Conservation (phyloP, 2,113 vertebrate species). For the Ibidorhyncha struthersii region DNA sequence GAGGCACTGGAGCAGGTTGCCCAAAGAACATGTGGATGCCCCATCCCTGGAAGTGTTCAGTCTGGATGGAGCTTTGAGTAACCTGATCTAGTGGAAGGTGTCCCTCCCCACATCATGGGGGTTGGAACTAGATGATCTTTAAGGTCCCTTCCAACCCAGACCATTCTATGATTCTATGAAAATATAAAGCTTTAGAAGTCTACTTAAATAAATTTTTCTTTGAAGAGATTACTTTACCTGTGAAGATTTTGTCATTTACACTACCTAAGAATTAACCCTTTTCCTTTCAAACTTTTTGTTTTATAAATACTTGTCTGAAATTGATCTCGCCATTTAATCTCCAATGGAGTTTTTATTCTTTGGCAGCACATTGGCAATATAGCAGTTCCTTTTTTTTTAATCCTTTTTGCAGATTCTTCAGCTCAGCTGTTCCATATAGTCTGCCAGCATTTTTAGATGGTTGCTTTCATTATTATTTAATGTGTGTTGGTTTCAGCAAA, state of each 20-base stretch:
- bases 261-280: not conserved
- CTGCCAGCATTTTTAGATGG: slow-evolving; percentile 51
- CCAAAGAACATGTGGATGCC: not conserved
- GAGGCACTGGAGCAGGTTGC: not conserved
- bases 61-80: not conserved
- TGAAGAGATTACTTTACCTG: not conserved
- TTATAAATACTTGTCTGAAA: not conserved
- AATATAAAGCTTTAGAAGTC: not conserved
- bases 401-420: slow-evolving; percentile 32
- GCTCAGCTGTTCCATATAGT: slow-evolving; percentile 57
- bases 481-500: slow-evolving; percentile 59
- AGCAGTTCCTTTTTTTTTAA: not conserved
- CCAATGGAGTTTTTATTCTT: slow-evolving; percentile 41
- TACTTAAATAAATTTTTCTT: not conserved
- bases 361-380: not conserved
- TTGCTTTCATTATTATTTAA: slow-evolving; percentile 66
- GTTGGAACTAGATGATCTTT: not conserved
- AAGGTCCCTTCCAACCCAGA: not conserved
- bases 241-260: not conserved
- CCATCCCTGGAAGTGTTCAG: not conserved
- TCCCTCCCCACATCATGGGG: not conserved
- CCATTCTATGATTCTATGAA: not conserved
- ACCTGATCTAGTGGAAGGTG: not conserved
- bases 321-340: slow-evolving; percentile 13
- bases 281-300: not conserved